Conservation (phyloP, 1,140 invertebrate species). For the Gonatopus flavifemur region DNA sequence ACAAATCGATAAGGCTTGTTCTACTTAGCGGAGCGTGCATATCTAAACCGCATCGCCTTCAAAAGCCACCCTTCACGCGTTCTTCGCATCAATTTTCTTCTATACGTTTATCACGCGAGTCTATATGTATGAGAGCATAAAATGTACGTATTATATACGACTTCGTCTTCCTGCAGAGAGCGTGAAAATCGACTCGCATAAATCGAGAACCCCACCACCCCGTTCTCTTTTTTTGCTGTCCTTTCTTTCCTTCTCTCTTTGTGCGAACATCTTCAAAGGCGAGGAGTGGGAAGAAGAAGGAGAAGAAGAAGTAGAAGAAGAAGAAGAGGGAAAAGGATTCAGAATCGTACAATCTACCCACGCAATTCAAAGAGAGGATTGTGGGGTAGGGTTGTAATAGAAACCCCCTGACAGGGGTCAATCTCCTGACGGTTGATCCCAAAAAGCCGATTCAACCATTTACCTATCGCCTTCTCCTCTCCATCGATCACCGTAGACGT, state of each 20-base stretch:
- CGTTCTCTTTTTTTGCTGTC: too few species aligned
- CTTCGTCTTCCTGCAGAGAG: conserved; percentile 1
- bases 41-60: too few species aligned
- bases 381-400: conserved; percentile 31
- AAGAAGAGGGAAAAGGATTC: neutral
- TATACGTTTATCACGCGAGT: too few species aligned
- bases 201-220: conserved; percentile 17
- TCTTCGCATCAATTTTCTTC: too few species aligned
- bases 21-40: too few species aligned
- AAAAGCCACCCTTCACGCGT: too few species aligned
- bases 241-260: neutral
- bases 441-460: conserved; percentile 28
- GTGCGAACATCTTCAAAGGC: neutral
- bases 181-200: conserved; percentile 17
- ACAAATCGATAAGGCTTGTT: too few species aligned
- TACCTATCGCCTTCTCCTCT: too few species aligned
- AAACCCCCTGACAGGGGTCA: conserved; percentile 42
- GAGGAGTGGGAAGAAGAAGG: neutral
- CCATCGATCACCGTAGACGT: conserved; percentile 31
- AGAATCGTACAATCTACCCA: neutral
- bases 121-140: too few species aligned
- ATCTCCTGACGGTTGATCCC: conserved; percentile 38
- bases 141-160: conserved; percentile 12
- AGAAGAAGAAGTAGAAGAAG: neutral
- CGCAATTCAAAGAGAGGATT: neutral